Conservation (phyloP, 2,888 invertebrate genomes). For the Ennomos quercinarius region DNA sequence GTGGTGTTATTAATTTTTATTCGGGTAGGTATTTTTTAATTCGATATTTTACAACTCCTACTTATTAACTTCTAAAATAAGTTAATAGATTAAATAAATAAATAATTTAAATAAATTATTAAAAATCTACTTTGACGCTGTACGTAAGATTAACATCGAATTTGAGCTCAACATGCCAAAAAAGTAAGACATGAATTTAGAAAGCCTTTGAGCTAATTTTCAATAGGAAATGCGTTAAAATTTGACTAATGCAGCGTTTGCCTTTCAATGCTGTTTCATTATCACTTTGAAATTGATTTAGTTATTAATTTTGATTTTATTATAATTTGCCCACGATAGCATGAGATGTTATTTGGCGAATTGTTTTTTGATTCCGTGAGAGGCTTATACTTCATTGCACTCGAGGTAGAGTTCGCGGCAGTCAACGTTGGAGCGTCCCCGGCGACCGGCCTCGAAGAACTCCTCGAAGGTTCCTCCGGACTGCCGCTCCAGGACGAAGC, state of each 20-base stretch:
- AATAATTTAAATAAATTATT: constrained; percentile 81
- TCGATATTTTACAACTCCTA: constrained; percentile 61
- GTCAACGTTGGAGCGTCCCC: constrained; percentile 94
- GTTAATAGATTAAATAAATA: constrained; percentile 85
- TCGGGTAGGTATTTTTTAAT: constrained; percentile 43
- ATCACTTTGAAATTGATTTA: constrained; percentile 40
- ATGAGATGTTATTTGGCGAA: constrained; percentile 46
- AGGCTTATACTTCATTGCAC: constrained; percentile 94
- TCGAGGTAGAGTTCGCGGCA: constrained; percentile 94
- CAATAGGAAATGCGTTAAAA: constrained; percentile 34
- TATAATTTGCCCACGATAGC: constrained; percentile 35
- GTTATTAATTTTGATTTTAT: constrained; percentile 40
- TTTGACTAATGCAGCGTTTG: constrained; percentile 42
- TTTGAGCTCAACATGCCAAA: constrained; percentile 28
- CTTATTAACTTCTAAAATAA: constrained; percentile 78
- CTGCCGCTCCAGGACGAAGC: constrained; percentile 92
- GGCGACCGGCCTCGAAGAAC: constrained; percentile 93
- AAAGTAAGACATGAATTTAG: constrained; percentile 29
- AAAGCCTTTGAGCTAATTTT: constrained; percentile 14
- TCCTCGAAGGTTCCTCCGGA: constrained; percentile 91
- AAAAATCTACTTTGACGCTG: constrained; percentile 63
- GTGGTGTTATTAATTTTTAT: constrained; percentile 26
- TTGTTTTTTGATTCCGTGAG: constrained; percentile 34
- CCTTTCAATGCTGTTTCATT: constrained; percentile 29
- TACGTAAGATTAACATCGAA: constrained; percentile 40